phyloP scores from a whole-genome alignment of 2,113 vertebrate genomes.

The Ctenodactylus gundi region DNA sequence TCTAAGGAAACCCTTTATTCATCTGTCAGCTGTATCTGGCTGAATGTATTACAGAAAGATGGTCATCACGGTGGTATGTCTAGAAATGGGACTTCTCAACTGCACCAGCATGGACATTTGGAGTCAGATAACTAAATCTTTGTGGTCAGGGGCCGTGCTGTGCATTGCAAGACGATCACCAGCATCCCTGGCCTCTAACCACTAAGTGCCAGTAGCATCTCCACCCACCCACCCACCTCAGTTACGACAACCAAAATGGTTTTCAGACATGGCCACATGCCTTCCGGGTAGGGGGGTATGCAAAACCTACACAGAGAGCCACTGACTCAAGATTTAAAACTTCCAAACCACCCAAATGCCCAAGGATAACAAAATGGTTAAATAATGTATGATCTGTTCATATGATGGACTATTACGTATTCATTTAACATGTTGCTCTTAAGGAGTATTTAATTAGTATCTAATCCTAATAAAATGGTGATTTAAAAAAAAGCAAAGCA shows the following conservation, averaged over 20 bases:
- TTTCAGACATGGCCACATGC: neutral
- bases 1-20: neutral
- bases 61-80: neutral
- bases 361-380: neutral
- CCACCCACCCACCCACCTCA: neutral
- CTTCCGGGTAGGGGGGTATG: too few species aligned
- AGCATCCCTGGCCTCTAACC: neutral
- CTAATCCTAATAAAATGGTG: conserved; percentile 34
- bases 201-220: neutral
- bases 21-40: neutral
- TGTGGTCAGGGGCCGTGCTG: neutral
- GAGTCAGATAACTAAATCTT: neutral
- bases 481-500: neutral
- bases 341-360: neutral
- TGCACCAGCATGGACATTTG: too few species aligned
- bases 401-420: neutral
- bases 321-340: neutral
- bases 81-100: neutral
- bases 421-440: conserved; percentile 9
- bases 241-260: neutral
- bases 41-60: neutral
- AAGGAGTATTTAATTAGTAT: conserved; percentile 30
- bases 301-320: neutral
- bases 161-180: neutral
- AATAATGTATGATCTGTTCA: neutral